These are phyloP conservation scores for Baryphthengus martii DNA, from an alignment of 2,113 vertebrate genomes.

Conservation along the genomic window DNA sequence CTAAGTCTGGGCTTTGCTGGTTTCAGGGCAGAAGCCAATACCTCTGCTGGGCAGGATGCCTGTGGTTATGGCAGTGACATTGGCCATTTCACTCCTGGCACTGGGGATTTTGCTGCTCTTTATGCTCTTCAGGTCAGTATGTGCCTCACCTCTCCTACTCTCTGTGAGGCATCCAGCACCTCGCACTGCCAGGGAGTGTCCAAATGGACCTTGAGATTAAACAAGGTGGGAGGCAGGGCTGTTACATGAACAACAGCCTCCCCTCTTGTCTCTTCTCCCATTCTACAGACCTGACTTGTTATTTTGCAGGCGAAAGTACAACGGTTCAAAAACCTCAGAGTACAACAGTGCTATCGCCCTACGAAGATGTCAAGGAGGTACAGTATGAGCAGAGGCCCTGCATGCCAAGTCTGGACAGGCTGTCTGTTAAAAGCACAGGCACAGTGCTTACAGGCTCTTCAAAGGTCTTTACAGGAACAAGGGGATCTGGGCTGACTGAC, in stretches of 20 bases:
- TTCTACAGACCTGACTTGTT: background rate
- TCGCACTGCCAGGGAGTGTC: background rate
- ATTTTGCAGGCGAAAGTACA: constrained; percentile 17
- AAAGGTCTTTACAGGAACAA: background rate
- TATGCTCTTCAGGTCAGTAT: constrained; percentile 10
- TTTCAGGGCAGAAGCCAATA: background rate
- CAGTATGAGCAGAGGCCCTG: background rate
- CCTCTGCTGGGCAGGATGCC: background rate
- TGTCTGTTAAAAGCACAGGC: background rate
- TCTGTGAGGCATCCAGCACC: background rate
- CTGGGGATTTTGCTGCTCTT: constrained; percentile 20
- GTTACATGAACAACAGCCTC: background rate
- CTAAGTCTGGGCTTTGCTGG: background rate
- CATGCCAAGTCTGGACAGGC: background rate
- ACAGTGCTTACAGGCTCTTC: background rate
- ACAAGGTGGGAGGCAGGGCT: background rate
- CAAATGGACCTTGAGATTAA: background rate
- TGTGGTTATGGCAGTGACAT: fast-evolving
- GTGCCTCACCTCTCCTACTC: background rate
- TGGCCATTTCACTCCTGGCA: background rate
- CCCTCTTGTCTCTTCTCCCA: background rate
- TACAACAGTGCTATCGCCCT: constrained; percentile 11
- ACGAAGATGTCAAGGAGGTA: background rate
- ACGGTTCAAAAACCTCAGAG: background rate
- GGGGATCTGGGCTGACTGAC: background rate